phyloP scores from a whole-genome alignment of 1,140 invertebrate species.

The Portunus trituberculatus region DNA sequence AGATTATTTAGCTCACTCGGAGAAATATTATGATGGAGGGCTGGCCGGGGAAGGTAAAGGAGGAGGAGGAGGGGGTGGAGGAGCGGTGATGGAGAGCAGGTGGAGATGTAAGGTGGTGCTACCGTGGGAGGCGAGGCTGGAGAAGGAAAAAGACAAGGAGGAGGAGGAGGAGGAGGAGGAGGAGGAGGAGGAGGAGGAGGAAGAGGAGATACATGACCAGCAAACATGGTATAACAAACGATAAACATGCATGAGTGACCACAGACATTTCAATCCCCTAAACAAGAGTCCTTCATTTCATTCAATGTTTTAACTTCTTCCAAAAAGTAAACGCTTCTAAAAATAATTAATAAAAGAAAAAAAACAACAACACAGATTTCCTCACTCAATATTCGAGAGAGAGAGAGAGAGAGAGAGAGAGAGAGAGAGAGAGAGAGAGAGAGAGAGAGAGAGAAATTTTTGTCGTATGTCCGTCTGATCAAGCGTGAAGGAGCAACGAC shows the following conservation, averaged over 20 bases:
- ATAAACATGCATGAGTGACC: not conserved
- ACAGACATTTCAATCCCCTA: not conserved
- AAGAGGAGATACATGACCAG: not conserved
- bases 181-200: not conserved
- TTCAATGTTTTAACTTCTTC: no score
- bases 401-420: no score
- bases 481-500: not conserved
- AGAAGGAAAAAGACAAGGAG: not conserved
- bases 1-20: slow-evolving; percentile 31
- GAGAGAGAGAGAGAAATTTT: not conserved
- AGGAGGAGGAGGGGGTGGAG: not conserved
- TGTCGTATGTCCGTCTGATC: not conserved
- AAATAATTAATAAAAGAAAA: no score
- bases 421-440: slow-evolving; percentile 47
- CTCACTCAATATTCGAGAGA: no score
- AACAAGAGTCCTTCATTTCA: not conserved
- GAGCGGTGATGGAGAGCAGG: not conserved
- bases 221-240: not conserved
- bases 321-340: no score
- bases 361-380: no score
- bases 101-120: not conserved
- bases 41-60: not conserved
- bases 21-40: slow-evolving; percentile 15
- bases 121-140: not conserved
- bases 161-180: not conserved